Percentiles rank a stretch among this genome's conserved stretches.
Conservation (phyloP, 1,140 invertebrate genomes). For the Lordiphosa collinella region DNA sequence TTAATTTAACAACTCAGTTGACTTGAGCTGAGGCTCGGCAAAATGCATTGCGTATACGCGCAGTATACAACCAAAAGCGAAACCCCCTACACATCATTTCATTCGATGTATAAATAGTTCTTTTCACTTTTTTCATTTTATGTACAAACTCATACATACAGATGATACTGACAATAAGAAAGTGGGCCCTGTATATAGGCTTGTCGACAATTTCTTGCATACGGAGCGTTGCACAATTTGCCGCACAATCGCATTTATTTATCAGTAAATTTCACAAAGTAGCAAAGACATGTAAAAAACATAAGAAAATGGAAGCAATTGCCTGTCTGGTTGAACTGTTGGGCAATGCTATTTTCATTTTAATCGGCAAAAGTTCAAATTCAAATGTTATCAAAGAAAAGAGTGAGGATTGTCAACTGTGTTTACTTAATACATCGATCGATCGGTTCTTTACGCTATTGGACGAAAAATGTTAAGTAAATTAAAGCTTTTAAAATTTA, state of each 20-base stretch:
- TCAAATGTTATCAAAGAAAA: conserved; percentile 49
- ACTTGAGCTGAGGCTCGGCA: conserved; percentile 65
- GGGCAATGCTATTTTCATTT: conserved; percentile 54
- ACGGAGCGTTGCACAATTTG: conserved; percentile 74
- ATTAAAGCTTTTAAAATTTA: too few species aligned
- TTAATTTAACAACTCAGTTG: conserved; percentile 78
- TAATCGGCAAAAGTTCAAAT: conserved; percentile 67
- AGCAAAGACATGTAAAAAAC: conserved; percentile 24
- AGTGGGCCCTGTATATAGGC: conserved; percentile 17
- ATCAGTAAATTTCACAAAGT: conserved; percentile 60
- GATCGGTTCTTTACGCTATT: too few species aligned
- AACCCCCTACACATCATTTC: conserved; percentile 4
- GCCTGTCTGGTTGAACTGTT: conserved; percentile 50
- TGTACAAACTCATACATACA: not conserved
- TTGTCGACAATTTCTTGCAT: conserved; percentile 71
- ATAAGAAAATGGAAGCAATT: conserved; percentile 48
- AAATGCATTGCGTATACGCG: conserved; percentile 59
- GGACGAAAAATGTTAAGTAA: too few species aligned
- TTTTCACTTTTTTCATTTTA: conserved; percentile 7
- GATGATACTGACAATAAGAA: conserved; percentile 32
- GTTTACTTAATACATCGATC: too few species aligned
- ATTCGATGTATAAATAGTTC: conserved; percentile 41
- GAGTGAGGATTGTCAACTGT: conserved; percentile 21
- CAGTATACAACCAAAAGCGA: not conserved
- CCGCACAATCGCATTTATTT: conserved; percentile 77